Evolutionary conservation across 2,113 vertebrate genomes (phyloP), one percentile per base, ranked within the genome.

Genomic region (Oryzias celebensis): DNA sequence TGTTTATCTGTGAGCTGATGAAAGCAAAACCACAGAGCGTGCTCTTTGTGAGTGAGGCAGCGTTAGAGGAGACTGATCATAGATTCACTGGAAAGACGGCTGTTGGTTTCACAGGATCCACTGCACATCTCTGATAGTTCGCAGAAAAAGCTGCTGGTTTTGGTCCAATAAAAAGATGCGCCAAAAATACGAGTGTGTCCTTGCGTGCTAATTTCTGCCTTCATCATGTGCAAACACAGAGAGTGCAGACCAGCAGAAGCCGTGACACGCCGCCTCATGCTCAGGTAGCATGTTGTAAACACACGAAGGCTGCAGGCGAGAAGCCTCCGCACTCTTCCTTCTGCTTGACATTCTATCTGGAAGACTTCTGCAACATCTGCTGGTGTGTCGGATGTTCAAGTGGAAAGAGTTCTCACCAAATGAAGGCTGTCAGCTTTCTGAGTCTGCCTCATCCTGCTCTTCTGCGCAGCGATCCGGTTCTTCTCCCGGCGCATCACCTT

Each of bases 391-490:
- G 28, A 31, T 75, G 45, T 44, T 28, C 45, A 41, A n/a, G 23
- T 18, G 10, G n/a, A 31, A 10, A 31, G 53, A 52, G 53, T 76
- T 76, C 95, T 97, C 83, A 99, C 97, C 96, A 98, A 86, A 82
- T 99, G 97, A 73, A 99, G 89, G 0, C 90, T 96, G 89, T 98
- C 97, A 1, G 97, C 97, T 82, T 97, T 98, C 89, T 95, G 94
- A 0, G 96, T 99, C 85, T 99, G 97, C 69, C 96, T 93, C 91
- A 95, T 92, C 55, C 97, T 91, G 91, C 97, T 99, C 85, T 98
- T 99, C 92, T 99, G 97, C 22, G 97, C 96, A 15, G 97, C 97
- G 0, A 99, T 95, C 2, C 97, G 94, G 66, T 99, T 99, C 89
- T 99, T 99, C 83, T 98, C 97, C 49, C 97, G 87, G 84, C 97